A percentile compares a stretch with the other conserved stretches of the same genome.
These are phyloP conservation scores for Silurus asotus DNA, from an alignment of 2,113 vertebrate genomes.

Conservation along the genomic window DNA sequence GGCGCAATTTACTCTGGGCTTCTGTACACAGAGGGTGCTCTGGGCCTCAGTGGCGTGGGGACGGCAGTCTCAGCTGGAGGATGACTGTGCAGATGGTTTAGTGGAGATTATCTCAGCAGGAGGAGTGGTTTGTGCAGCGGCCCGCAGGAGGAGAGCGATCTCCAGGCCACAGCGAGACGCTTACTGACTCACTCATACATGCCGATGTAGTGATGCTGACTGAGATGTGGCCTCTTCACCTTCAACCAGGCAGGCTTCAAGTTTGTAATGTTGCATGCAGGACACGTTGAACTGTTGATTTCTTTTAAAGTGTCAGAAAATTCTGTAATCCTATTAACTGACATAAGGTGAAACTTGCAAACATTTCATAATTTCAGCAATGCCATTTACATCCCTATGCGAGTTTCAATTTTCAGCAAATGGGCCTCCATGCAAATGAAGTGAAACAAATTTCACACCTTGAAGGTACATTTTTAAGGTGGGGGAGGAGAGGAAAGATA, in stretches of 20 bases:
- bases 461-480: neutral
- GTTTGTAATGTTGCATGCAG: neutral
- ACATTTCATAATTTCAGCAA: neutral
- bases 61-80: slow-evolving; percentile 47
- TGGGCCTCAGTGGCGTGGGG: neutral
- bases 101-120: slow-evolving; percentile 80
- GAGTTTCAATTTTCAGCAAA: neutral
- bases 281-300: neutral
- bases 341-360: too few relatives aligned
- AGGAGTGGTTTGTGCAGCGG: slow-evolving; percentile 65
- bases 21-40: slow-evolving; percentile 11
- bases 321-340: neutral
- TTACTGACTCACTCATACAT: slow-evolving; percentile 11
- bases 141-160: slow-evolving; percentile 59
- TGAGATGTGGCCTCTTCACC: neutral
- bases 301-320: neutral
- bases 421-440: neutral
- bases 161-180: slow-evolving; percentile 57
- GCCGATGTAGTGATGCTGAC: neutral
- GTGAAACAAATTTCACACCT: slow-evolving; percentile 16
- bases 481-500: slow-evolving; percentile 2
- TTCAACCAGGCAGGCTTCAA: neutral
- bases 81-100: slow-evolving; percentile 77
- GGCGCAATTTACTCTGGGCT: neutral
- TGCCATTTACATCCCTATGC: neutral